phyloP scores from a whole-genome alignment of 2,888 invertebrate genomes.

The Oxystoma pomonae region DNA sequence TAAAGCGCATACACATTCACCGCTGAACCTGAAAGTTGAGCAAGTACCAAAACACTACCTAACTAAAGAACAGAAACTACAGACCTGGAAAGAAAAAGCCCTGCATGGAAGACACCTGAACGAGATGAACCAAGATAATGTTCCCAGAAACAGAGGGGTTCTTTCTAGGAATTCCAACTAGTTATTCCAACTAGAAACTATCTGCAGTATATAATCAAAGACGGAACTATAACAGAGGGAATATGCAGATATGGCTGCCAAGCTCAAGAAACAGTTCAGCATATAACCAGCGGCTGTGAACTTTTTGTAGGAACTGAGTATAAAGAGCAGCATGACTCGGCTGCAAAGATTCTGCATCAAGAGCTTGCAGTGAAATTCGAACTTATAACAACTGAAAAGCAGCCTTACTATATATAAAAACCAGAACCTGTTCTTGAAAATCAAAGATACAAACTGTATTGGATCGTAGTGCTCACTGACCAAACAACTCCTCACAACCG shows the following conservation, averaged over 20 bases:
- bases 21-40: not conserved
- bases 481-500: not conserved
- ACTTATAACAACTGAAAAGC: not conserved
- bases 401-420: not conserved
- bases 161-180: conserved; percentile 15
- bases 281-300: conserved; percentile 2
- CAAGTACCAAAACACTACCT: not conserved
- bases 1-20: too few relatives aligned
- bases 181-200: conserved; percentile 10
- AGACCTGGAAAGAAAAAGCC: conserved; percentile 8
- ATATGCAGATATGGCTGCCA: conserved; percentile 2
- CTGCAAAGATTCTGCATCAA: not conserved
- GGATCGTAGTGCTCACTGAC: not conserved
- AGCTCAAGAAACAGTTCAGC: conserved; percentile 4
- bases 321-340: not conserved
- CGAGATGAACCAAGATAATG: too few relatives aligned
- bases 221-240: not conserved
- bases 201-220: not conserved
- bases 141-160: conserved; percentile 21
- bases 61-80: conserved; percentile 2
- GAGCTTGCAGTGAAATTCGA: not conserved
- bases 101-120: conserved; percentile 15
- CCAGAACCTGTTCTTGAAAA: not conserved
- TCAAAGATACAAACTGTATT: not conserved
- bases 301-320: conserved; percentile 3